Percentiles rank a stretch among this genome's conserved stretches.
Evolutionary conservation across 2,888 invertebrate species (phyloP).

Genomic region (Dione vanillae): DNA sequence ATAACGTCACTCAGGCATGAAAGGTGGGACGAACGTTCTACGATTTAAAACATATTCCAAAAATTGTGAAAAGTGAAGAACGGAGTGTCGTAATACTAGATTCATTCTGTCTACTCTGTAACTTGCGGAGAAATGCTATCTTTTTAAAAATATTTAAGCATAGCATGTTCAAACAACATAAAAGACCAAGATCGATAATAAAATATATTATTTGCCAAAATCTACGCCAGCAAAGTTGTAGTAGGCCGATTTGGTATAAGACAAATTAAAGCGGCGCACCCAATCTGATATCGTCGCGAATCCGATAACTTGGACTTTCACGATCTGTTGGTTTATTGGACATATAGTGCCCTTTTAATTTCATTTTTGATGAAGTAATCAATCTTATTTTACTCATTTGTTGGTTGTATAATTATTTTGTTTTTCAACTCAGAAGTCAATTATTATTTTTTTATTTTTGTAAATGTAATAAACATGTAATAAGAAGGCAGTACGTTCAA

Average conservation of each 20-base stretch:
- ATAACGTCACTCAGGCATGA: no score
- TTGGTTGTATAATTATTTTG: background rate
- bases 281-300: constrained; percentile 23
- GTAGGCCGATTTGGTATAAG: constrained; percentile 17
- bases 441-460: no score
- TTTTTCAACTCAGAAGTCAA: background rate
- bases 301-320: constrained; percentile 19
- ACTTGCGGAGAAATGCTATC: no score
- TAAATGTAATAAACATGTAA: no score
- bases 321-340: constrained; percentile 23
- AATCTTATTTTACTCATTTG: background rate
- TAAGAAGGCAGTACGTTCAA: no score
- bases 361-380: constrained; percentile 8
- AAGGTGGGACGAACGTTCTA: no score
- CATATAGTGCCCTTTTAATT: constrained; percentile 9
- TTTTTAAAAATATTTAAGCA: background rate
- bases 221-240: background rate
- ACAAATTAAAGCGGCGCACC: constrained; percentile 32
- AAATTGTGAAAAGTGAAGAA: no score
- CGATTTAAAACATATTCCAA: no score
- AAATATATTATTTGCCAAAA: constrained; percentile 1
- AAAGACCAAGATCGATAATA: constrained; percentile 3
- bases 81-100: no score
- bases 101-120: no score
- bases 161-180: background rate